Evolutionary conservation across 2,888 invertebrate species (phyloP).

Genomic region (Criorhina ranunculi): DNA sequence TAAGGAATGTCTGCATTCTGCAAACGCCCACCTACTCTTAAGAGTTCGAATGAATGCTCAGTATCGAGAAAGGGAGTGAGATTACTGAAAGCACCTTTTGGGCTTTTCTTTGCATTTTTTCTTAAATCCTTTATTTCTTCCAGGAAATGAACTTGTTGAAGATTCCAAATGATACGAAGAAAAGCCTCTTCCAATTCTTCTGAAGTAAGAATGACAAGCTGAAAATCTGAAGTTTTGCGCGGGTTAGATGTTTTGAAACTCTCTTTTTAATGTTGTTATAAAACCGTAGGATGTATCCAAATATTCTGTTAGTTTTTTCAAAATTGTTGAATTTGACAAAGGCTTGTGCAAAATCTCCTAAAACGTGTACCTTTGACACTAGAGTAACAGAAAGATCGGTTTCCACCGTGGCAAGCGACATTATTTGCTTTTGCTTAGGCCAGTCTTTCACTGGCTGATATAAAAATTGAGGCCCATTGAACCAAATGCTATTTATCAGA

Average conservation of each 20-base stretch:
- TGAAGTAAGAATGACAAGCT: not conserved
- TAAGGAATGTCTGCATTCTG: constrained; percentile 63
- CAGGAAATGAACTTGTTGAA: not conserved
- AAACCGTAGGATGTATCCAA: not conserved
- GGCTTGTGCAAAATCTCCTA: not conserved
- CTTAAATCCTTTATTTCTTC: not conserved
- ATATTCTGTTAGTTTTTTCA: not conserved
- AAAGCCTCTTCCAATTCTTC: not conserved
- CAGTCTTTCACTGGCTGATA: not conserved
- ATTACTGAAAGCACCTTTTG: not conserved
- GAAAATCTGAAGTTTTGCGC: not conserved
- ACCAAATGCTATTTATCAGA: no score
- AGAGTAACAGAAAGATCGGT: not conserved
- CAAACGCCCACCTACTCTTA: constrained; percentile 79
- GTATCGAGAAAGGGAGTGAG: constrained; percentile 64
- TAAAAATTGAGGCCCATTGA: not conserved
- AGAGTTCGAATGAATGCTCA: constrained; percentile 54
- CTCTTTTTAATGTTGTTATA: not conserved
- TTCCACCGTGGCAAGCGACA: not conserved
- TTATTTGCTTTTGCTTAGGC: not conserved
- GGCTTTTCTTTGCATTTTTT: not conserved
- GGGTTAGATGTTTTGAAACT: not conserved
- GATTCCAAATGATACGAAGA: not conserved
- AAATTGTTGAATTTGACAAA: not conserved
- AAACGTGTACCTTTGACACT: not conserved